Evolutionary conservation across 2,888 invertebrate species (phyloP).

Genomic region (Agrotis puta): DNA sequence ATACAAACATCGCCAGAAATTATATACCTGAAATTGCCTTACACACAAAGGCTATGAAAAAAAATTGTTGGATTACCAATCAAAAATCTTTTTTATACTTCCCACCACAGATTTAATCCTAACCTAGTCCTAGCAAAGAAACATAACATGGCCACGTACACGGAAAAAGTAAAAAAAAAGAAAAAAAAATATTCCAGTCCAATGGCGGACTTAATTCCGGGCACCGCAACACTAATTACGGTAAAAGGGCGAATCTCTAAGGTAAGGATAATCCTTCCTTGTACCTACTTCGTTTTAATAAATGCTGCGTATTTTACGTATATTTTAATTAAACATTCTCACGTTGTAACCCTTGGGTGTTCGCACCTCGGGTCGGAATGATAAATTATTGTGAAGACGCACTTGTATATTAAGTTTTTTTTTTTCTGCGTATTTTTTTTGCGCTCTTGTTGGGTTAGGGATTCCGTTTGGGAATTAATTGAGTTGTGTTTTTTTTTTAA

Average conservation of each 20-base stretch:
- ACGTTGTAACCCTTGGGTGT: constrained; percentile 66
- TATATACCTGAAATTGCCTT: no score
- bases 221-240: constrained; percentile 74
- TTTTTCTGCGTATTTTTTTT: constrained; percentile 21
- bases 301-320: constrained; percentile 75
- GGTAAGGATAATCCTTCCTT: constrained; percentile 77
- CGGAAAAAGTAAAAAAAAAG: constrained; percentile 47
- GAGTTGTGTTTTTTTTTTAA: constrained; percentile 34
- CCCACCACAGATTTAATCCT: neutral
- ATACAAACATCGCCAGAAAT: no score
- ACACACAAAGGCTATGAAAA: no score
- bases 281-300: constrained; percentile 77
- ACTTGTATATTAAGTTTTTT: constrained; percentile 56
- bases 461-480: constrained; percentile 41
- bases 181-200: constrained; percentile 29
- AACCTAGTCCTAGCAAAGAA: constrained; percentile 1
- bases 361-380: constrained; percentile 61
- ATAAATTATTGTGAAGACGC: constrained; percentile 64
- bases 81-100: constrained; percentile 16
- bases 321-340: constrained; percentile 83
- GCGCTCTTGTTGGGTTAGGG: constrained; percentile 16
- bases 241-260: constrained; percentile 72
- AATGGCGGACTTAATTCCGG: constrained; percentile 55
- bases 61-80: neutral
- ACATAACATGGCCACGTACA: constrained; percentile 19